Evolutionary conservation across 1,140 invertebrate species (phyloP).

Genomic region (Ips typographus): DNA sequence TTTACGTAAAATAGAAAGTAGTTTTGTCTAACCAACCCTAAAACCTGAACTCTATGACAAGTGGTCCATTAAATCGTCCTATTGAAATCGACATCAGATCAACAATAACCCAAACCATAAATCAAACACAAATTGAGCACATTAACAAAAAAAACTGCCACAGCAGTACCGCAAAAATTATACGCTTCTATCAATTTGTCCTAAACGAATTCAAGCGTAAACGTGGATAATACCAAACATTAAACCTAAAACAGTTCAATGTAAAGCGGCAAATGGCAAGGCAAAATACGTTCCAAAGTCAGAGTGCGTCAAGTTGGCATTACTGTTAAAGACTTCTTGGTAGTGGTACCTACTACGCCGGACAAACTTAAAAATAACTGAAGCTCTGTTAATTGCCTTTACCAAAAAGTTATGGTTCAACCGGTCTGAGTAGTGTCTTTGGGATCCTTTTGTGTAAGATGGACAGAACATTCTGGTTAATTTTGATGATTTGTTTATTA

Average conservation of each 20-base stretch:
- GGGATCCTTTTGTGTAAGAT: constrained; percentile 16
- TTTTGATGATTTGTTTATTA: constrained; percentile 15
- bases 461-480: constrained; percentile 13
- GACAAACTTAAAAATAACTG: constrained; percentile 12
- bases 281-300: constrained; percentile 29
- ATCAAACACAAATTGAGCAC: constrained; percentile 6
- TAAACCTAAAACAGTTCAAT: constrained; percentile 41
- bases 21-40: neutral
- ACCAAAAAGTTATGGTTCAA: constrained; percentile 24
- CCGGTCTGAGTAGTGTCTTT: constrained; percentile 16
- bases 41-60: neutral
- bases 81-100: constrained; percentile 1
- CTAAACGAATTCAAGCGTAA: constrained; percentile 46
- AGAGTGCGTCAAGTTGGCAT: constrained; percentile 11
- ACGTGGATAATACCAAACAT: constrained; percentile 47
- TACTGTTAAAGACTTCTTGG: constrained; percentile 14
- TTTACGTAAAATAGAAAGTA: too few relatives aligned
- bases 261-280: constrained; percentile 36
- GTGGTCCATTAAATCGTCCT: neutral
- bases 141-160: constrained; percentile 23
- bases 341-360: constrained; percentile 21
- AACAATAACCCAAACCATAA: neutral
- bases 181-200: constrained; percentile 37
- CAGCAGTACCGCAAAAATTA: constrained; percentile 38
- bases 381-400: constrained; percentile 17